phyloP scores from a whole-genome alignment of 2,888 invertebrate genomes.

The Ennomos quercinarius region DNA sequence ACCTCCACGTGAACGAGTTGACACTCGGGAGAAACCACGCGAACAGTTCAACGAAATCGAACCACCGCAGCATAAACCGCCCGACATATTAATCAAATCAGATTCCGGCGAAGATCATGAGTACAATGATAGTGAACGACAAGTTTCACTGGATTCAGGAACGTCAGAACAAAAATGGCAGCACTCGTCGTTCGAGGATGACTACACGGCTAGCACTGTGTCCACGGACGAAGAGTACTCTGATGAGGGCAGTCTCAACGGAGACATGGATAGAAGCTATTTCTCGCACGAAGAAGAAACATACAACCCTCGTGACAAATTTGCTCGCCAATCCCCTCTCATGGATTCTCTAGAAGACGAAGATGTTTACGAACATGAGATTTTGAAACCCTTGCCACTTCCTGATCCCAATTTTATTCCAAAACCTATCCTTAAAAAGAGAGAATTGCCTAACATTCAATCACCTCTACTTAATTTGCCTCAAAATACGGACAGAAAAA shows the following conservation, averaged over 20 bases:
- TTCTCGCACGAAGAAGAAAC: conserved; percentile 86
- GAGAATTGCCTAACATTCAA: conserved; percentile 63
- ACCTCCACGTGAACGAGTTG: conserved; percentile 35
- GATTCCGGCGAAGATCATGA: conserved; percentile 66
- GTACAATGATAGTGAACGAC: conserved; percentile 55
- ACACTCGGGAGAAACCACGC: conserved; percentile 13
- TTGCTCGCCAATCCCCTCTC: conserved; percentile 54
- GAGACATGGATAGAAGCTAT: conserved; percentile 62
- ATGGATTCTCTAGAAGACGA: conserved; percentile 61
- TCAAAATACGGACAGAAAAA: conserved; percentile 50
- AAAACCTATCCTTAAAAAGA: conserved; percentile 91
- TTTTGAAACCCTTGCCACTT: conserved; percentile 86
- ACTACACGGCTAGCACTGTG: conserved; percentile 87
- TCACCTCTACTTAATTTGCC: conserved; percentile 34
- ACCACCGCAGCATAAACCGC: conserved; percentile 45
- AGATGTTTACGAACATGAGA: conserved; percentile 85
- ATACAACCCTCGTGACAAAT: conserved; percentile 88
- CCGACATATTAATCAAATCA: conserved; percentile 67
- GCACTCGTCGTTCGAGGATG: conserved; percentile 83
- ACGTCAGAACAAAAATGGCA: conserved; percentile 76
- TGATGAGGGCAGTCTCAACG: conserved; percentile 73
- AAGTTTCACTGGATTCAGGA: conserved; percentile 63
- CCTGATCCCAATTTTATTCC: conserved; percentile 90
- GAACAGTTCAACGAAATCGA: conserved; percentile 4
- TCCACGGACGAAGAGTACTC: conserved; percentile 80